Base-by-base conservation (phyloP, 2,888 invertebrate species). In the Lydus trimaculatus region DNA sequence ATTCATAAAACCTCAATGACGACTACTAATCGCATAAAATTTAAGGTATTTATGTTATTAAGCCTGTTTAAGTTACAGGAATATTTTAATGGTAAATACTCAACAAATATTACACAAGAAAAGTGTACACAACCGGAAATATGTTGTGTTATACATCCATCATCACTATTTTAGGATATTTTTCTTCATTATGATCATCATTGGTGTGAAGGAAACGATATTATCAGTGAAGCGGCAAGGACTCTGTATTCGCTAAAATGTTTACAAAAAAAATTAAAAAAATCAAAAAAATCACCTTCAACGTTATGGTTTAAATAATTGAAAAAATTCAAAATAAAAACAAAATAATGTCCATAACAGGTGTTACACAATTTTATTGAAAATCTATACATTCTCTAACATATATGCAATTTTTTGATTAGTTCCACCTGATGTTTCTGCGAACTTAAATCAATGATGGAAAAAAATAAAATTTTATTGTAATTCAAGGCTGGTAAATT, bases 11-110 rank as follows among this genome's bases (percentile, higher is more conserved):
- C 73, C 69, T 66, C 67, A 61, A 64, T 74, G 73, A 71, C 73
- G 73, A 73, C 64, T 73, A 64, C 66, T 76, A 76, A 76, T 73
- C 75, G 72, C 71, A 48, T 63, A 65, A 69, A 68, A 72, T 75
- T 75, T 74, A 69, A 76, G 76, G 75, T 76, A 76, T 76, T 75
- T 77, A 69, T 67, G 70, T 76, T 74, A 74, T 76, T 74, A 73
- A 71, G 68, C 17, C 7, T 58, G 11, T 25, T 13, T 17, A 43
- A 43, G 43, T 17, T 43, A 43, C 17, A 43, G 17, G 43, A 43
- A 43, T 43, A 43, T 43, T 17, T 43, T 17, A 17, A 43, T 43
- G n/a, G 13, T 36, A 36, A 36, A 43, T n/a, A 43, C 6, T 43
- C 43, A 17, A 6, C n/a, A 17, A 36, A 33, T 6, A 9, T 33